Evolutionary conservation across 2,888 invertebrate genomes (phyloP).

Genomic region (Eupithecia subumbrata): DNA sequence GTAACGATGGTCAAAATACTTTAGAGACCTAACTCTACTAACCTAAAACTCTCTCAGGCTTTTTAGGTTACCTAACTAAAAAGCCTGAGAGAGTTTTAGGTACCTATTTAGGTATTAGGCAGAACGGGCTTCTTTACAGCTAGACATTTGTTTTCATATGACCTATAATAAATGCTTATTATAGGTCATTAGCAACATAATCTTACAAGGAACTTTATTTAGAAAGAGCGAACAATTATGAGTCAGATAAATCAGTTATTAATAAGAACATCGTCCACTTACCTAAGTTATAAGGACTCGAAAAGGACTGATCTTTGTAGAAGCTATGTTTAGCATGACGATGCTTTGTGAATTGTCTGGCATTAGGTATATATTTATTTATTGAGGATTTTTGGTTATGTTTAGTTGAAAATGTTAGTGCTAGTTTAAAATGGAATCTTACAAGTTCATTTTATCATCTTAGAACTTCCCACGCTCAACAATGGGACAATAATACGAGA

Average conservation of each 20-base stretch:
- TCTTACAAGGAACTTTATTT: no score
- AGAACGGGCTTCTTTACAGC: no score
- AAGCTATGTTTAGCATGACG: no score
- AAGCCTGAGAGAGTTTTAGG: no score
- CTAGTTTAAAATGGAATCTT: neutral
- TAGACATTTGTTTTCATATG: no score
- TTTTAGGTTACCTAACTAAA: no score
- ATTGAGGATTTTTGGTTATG: neutral
- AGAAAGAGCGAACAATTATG: no score
- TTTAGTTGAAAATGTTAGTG: neutral
- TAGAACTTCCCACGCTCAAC: slow-evolving; percentile 18
- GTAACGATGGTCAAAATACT: neutral
- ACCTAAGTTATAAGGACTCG: neutral
- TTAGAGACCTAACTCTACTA: neutral
- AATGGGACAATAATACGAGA: slow-evolving; percentile 16
- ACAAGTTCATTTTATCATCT: neutral
- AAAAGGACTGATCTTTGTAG: neutral
- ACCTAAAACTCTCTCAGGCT: neutral
- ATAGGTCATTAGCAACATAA: no score
- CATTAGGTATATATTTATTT: no score
- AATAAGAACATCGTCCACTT: neutral
- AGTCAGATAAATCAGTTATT: neutral
- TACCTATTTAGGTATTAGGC: no score
- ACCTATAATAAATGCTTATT: no score
- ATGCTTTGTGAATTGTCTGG: no score